phyloP scores from a whole-genome alignment of 2,113 vertebrate species.

The Sakesphorus luctuosus region DNA sequence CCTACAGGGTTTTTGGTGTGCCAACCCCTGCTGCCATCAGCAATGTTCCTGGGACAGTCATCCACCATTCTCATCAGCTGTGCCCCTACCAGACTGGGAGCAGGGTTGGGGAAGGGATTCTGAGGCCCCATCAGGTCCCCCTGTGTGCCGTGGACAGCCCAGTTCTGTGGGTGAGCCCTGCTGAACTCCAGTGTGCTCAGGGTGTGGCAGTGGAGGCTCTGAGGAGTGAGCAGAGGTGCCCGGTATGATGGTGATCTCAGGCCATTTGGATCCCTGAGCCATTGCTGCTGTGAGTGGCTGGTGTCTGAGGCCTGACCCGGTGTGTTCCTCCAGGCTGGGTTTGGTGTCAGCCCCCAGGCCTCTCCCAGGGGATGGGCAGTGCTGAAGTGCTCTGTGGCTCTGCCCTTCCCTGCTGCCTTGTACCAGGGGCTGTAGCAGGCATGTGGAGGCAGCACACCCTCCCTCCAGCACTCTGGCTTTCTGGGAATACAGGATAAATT shows the following conservation, averaged over 20 bases:
- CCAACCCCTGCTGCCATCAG: not conserved
- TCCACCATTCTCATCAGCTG: not conserved
- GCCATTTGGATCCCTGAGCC: not conserved
- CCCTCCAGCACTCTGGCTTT: not conserved
- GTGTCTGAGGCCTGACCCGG: not conserved
- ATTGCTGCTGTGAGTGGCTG: not conserved
- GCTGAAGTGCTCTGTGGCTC: not conserved
- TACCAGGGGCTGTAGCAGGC: accelerated
- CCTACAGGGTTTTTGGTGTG: not conserved
- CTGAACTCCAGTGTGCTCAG: accelerated
- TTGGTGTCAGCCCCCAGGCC: not conserved
- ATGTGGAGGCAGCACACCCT: not conserved
- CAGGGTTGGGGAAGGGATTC: not conserved
- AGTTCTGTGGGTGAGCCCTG: not conserved
- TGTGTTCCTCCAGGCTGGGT: not conserved
- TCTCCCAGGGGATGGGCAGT: not conserved
- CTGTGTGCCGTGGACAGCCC: too few relatives aligned
- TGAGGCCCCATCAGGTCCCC: accelerated
- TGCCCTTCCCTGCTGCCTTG: not conserved
- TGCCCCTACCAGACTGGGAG: not conserved
- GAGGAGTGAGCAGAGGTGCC: too few relatives aligned
- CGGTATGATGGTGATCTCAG: accelerated
- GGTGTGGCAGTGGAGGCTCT: not conserved
- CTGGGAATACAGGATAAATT: not conserved
- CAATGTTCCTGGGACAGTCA: not conserved